Evolutionary conservation across 1,140 invertebrate species (phyloP), one percentile per base, ranked within the genome.

Genomic region (Panagrolaimus sp.): DNA sequence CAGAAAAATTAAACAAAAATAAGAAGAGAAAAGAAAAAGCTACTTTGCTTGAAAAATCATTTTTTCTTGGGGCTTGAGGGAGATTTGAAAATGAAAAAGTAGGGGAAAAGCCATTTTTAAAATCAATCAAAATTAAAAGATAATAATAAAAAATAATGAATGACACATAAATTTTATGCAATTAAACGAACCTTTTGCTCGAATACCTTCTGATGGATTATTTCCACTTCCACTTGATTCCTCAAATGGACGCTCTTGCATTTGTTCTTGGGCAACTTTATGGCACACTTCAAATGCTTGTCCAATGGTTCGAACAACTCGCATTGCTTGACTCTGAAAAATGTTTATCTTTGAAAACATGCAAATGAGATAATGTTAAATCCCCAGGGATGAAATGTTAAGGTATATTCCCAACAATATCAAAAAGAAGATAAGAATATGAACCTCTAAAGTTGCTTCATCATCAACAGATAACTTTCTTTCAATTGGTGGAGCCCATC

Each of bases 251-350:
- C 70, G 72, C 63, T 79, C 76, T 38, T 71, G 71, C 69, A 81
- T 83, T 65, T 82, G 80, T 57, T 82, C 81, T 53, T 78, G 75
- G 20, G 78, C 69, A 38, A 88, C 87, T 86, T 96, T 96, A 88
- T 98, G 93, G 87, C 93, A 97, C 81, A 98, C 93, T 86, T 98
- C 95, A 86, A 98, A 98, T 20, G 95, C 95, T 86, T 98, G 94
- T 43, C 95, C 94, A 71, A 98, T 93, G 0, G 94, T 98, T 78
- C 94, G 88, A 46, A 98, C 95, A 74, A 98, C 92, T 78, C 91
- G 88, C 91, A 96, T 94, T 5, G 95, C 95, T 87, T 97, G 93
- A 84, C 90, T 94, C 94, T 98, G 89, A 76, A 77, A 67, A 67
- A 11, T 14, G n/a, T n/a, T n/a, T n/a, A n/a, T n/a, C n/a, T n/a